These are phyloP conservation scores for Drosophila chauvacae DNA, from an alignment of 1,140 invertebrate species.

Conservation along the genomic window DNA sequence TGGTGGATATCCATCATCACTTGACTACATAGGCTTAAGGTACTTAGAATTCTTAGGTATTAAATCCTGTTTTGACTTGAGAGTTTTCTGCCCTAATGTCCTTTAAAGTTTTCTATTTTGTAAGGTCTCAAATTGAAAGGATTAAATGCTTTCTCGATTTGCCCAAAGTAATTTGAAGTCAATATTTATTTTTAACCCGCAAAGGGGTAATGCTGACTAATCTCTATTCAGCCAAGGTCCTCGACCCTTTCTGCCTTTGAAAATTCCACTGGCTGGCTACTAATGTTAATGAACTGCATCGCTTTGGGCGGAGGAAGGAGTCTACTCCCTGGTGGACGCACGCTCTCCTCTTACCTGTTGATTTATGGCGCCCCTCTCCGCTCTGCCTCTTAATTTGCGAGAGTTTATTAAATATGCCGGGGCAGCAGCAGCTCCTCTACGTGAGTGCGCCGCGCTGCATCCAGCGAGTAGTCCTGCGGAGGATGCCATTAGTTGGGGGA, in stretches of 20 bases:
- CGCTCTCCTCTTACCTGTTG: conserved; percentile 51
- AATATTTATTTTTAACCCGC: background rate
- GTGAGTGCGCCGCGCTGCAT: conserved; percentile 60
- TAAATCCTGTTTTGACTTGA: background rate
- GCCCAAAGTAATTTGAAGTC: background rate
- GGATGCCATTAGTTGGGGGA: conserved; percentile 76
- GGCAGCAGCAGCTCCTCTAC: conserved; percentile 48
- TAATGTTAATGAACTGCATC: conserved; percentile 51
- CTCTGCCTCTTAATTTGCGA: conserved; percentile 69
- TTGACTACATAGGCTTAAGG: conserved; percentile 33
- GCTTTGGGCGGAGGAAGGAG: background rate
- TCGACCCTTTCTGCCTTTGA: conserved; percentile 18
- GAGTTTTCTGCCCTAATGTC: too few species aligned
- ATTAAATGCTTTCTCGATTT: background rate
- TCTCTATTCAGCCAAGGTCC: conserved; percentile 8
- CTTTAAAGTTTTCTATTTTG: background rate
- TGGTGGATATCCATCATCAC: conserved; percentile 15
- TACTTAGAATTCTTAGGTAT: background rate
- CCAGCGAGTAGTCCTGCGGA: conserved; percentile 43
- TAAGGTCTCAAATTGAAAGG: background rate
- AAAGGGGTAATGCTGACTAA: background rate
- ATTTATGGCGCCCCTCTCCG: conserved; percentile 47
- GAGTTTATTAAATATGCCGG: conserved; percentile 81
- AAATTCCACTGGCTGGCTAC: conserved; percentile 19
- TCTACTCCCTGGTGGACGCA: conserved; percentile 32